These are phyloP conservation scores for Glaucidium brasilianum DNA, from an alignment of 2,113 vertebrate species.

Conservation along the genomic window DNA sequence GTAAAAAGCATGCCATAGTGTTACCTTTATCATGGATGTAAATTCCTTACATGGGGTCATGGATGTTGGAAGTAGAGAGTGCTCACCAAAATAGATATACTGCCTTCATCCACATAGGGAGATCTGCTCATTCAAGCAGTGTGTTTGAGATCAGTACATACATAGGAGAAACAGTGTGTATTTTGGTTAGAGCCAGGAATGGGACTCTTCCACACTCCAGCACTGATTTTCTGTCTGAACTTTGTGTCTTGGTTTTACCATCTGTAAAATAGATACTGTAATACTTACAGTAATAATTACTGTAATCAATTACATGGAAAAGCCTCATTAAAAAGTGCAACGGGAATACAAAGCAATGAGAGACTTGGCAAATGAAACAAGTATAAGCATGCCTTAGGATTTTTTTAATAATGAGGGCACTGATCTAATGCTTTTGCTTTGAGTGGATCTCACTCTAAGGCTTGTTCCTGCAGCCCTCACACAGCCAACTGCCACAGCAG, in stretches of 20 bases:
- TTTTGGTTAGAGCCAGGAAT: neutral
- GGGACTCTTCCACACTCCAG: neutral
- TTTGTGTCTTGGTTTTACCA: neutral
- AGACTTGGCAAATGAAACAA: neutral
- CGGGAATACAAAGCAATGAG: neutral
- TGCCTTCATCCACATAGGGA: neutral
- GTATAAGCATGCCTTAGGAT: neutral
- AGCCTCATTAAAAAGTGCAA: neutral
- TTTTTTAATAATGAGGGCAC: neutral
- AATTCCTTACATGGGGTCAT: neutral
- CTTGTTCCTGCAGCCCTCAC: neutral
- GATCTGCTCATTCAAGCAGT: neutral
- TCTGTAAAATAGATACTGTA: neutral
- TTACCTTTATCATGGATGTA: neutral
- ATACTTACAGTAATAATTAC: neutral
- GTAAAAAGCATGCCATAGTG: neutral
- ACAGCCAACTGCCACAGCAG: slow-evolving; percentile 19
- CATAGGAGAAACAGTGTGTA: neutral
- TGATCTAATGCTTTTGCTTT: neutral
- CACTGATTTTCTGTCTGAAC: neutral
- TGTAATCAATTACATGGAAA: neutral
- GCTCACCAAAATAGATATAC: neutral
- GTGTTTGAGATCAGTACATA: neutral
- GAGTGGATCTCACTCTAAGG: neutral
- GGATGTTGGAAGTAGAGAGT: neutral